phyloP scores from a whole-genome alignment of 2,113 vertebrate species.

The Eretmochelys imbricata region DNA sequence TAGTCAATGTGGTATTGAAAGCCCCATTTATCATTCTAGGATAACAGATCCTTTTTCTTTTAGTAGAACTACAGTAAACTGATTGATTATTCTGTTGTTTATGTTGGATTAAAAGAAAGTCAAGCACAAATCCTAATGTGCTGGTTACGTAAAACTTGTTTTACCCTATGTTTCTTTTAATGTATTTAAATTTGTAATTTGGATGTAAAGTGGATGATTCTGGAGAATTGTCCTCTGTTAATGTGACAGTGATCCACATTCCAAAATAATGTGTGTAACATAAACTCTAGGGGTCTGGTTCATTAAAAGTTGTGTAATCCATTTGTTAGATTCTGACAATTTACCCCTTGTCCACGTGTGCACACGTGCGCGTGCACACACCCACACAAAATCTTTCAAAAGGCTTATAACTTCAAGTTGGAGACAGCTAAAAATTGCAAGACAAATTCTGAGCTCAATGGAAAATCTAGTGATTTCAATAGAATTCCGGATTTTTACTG shows the following conservation, averaged over 20 bases:
- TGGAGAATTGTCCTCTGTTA: constrained; percentile 15
- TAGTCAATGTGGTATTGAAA: constrained; percentile 36
- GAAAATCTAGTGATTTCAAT: neutral
- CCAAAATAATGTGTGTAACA: constrained; percentile 38
- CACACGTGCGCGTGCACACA: neutral
- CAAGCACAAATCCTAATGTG: constrained; percentile 43
- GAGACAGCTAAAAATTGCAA: neutral
- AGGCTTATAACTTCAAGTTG: neutral
- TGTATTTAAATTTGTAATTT: constrained; percentile 61
- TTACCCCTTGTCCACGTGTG: neutral
- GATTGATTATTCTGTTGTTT: constrained; percentile 60
- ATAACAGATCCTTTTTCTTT: constrained; percentile 44
- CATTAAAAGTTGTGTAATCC: constrained; percentile 47
- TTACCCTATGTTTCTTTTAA: constrained; percentile 18
- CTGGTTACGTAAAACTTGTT: constrained; percentile 29
- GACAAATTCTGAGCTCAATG: neutral
- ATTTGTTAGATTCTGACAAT: neutral
- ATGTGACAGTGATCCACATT: constrained; percentile 52
- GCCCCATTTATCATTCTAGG: constrained; percentile 44
- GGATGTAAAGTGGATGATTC: neutral
- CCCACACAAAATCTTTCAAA: neutral
- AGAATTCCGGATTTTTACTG: neutral
- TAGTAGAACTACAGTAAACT: constrained; percentile 41
- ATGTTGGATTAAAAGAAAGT: constrained; percentile 56
- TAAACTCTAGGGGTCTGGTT: constrained; percentile 49